These are phyloP conservation scores for Drosophila tripunctata DNA, from an alignment of 2,888 invertebrate genomes.

Conservation along the genomic window DNA sequence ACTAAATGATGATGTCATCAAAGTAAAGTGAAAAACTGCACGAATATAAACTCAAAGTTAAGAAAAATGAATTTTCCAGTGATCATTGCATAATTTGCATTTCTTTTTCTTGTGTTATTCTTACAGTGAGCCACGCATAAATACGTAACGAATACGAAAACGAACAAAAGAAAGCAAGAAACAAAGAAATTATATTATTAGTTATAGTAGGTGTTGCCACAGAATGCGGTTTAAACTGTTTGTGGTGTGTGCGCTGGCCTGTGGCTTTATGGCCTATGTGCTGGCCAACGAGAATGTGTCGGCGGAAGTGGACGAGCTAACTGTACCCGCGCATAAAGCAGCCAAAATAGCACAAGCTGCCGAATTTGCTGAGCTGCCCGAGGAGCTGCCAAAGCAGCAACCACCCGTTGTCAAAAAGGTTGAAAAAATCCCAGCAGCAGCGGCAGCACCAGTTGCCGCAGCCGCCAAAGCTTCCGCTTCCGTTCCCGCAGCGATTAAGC, in stretches of 20 bases:
- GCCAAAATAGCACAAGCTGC: conserved; percentile 40
- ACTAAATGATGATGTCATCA: conserved; percentile 74
- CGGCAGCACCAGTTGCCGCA: too few species aligned
- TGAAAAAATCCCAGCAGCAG: too few species aligned
- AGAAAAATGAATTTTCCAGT: conserved; percentile 17
- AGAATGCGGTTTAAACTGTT: conserved; percentile 79
- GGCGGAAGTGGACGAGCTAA: conserved; percentile 67
- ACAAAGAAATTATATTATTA: conserved; percentile 2
- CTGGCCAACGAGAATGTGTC: conserved; percentile 78
- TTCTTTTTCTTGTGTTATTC: conserved; percentile 33
- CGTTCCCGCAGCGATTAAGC: conserved; percentile 9
- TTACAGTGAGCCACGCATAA: conserved; percentile 55
- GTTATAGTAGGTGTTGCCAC: conserved; percentile 1
- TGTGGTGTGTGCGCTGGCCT: conserved; percentile 75
- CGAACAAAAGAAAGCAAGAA: conserved; percentile 39
- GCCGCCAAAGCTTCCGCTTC: conserved; percentile 19
- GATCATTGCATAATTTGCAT: conserved; percentile 23
- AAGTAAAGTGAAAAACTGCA: conserved; percentile 19
- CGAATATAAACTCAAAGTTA: neutral
- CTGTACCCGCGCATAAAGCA: conserved; percentile 40
- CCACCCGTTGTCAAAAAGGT: conserved; percentile 27
- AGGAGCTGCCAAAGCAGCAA: too few species aligned
- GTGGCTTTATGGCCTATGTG: conserved; percentile 67
- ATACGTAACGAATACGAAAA: conserved; percentile 41
- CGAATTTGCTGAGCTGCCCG: conserved; percentile 65